A percentile compares a stretch with the other conserved stretches of the same genome.
These are phyloP conservation scores for Rotaria magnacalcarata DNA, from an alignment of 2,888 invertebrate species.

Conservation along the genomic window DNA sequence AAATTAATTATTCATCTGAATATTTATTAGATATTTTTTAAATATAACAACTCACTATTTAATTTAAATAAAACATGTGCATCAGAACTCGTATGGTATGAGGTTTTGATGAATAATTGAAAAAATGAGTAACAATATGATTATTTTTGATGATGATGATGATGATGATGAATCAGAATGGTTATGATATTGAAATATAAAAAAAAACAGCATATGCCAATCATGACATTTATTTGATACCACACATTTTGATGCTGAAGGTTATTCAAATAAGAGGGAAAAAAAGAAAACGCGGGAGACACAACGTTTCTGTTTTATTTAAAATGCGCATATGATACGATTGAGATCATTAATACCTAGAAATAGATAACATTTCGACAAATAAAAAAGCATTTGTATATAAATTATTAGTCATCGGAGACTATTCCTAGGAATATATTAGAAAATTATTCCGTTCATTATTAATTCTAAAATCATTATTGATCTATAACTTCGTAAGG, in stretches of 20 bases:
- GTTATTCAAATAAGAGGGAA: not conserved
- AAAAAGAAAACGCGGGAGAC: not conserved
- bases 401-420: too few relatives aligned
- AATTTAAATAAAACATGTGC: not conserved
- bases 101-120: not conserved
- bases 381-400: too few relatives aligned
- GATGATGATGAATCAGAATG: not conserved
- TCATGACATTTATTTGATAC: not conserved
- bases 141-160: not conserved
- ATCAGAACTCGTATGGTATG: not conserved
- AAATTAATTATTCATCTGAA: not conserved
- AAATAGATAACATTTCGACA: not conserved
- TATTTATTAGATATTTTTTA: not conserved
- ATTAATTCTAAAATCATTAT: too few relatives aligned
- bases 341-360: not conserved
- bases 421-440: too few relatives aligned
- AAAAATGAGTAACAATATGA: not conserved
- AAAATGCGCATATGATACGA: too few relatives aligned
- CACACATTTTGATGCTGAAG: not conserved
- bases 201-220: not conserved
- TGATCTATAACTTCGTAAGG: too few relatives aligned
- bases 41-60: not conserved
- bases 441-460: too few relatives aligned
- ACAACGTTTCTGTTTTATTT: too few relatives aligned
- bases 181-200: not conserved